Base-by-base conservation (phyloP, 64 coral and sea anemone genomes). In the Porites lutea region DNA sequence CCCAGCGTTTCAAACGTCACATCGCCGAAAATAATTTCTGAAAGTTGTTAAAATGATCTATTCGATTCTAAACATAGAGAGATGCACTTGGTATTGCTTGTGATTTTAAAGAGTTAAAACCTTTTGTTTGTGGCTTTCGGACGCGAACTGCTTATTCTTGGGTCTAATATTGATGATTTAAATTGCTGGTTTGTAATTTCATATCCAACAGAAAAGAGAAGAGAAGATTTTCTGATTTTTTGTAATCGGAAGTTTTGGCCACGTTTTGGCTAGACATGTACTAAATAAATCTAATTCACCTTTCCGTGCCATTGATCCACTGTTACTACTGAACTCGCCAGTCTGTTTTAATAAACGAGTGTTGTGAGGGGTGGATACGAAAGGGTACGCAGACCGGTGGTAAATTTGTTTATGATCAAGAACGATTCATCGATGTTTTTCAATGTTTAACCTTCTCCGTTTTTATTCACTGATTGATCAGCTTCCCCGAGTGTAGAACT, bases 91-190 rank as follows among this genome's bases (percentile, higher is more conserved):
- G 63, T 67, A 69, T 69, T 84, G 81, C 63, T 84, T 65, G 64
- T 48, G 81, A 68, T 69, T 84, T 37, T 84, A 69, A 82, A 84
- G 44, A 48, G 15, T 84, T 65, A 69, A 20, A 18, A 48, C 50
- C 61, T 84, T 84, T 84, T 84, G 63, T 84, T 84, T 84, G 81
- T 84, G 81, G 63, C 81, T 84, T 84, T 54, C 18, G 81, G 44
- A 50, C 81, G 46, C 49, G 16, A 22, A 19, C 61, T 84, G 46
- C 54, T 84, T 65, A 82, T 82, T 48, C 64, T 84, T 68, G 18
- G 21, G 63, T 48, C 81, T 84, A 84, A 84, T 84, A 84, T 84
- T 63, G 65, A 80, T 64, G 14, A 60, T 15, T 63, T 18, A 12
- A 82, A 65, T 82, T 82, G 7, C 43, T 50, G 45, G 63, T 68